Evolutionary conservation across 2,888 invertebrate species (phyloP), one percentile per base, ranked within the genome.

Genomic region (Clistopyga incitator): DNA sequence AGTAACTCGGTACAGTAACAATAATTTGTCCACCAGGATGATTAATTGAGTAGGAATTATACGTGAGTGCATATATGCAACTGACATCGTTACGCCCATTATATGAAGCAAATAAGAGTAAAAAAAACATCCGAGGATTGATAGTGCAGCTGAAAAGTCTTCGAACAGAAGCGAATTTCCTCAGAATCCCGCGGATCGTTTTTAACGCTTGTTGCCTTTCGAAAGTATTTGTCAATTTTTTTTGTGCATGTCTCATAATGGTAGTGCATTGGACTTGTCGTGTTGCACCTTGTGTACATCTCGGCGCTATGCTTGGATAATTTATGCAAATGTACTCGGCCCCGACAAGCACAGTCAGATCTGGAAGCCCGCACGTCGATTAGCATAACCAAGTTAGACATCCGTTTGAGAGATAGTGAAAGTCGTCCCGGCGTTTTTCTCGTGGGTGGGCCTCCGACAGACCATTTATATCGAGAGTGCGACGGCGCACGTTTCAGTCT

Each of bases 391-490:
- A 38, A 75, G 70, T 77, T 75, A 78, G 67, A 50, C 71, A 61
- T 78, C 70, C 64, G 56, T 72, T 76, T 71, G 68, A 54, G 65
- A 84, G 47, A 68, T 72, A 80, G 84, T 85, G 84, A 85, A 85
- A 82, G 84, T 85, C 67, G 65, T 82, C 71, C 50, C 80, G 77
- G 59, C 71, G 65, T 77, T 61, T 77, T 67, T 61, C 50, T 75
- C 61, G 72, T 81, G 64, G 77, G 78, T 54, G 64, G 68, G 78
- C 42, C 56, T 25, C 47, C 23, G 68, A 45, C 78, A 81, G 85
- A 68, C 77, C 81, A 81, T 78, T 83, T 77, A 82, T 64, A 79
- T 54, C 23, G 15, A 15, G 6, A 25, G 20, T 23, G 8, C 29
- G 23, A 25, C 25, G 29, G 18, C 20, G 18, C 52, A 15, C 61